Percentiles rank a stretch among this genome's conserved stretches.
phyloP scores from a whole-genome alignment of 2,113 vertebrate species.

The Hemibagrus wyckioides region DNA sequence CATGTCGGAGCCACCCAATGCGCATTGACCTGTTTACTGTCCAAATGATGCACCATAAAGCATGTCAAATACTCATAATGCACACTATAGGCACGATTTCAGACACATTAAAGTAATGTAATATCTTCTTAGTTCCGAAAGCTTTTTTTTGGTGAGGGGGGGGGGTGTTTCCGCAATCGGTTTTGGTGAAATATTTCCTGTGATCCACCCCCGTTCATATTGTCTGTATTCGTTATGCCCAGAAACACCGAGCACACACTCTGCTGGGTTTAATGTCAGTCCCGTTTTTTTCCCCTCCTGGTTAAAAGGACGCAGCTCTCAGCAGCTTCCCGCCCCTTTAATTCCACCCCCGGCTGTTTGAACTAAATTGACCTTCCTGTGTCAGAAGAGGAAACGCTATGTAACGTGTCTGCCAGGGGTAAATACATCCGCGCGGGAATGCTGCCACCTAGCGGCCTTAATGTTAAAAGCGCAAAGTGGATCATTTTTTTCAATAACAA shows the following conservation, averaged over 20 bases:
- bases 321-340: slow-evolving; percentile 30
- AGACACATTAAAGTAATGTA: neutral
- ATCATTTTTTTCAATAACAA: too few species aligned
- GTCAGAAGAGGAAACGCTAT: slow-evolving; percentile 8
- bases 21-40: neutral
- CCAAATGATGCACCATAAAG: neutral
- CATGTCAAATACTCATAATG: neutral
- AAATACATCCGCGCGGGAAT: neutral
- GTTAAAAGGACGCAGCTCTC: slow-evolving; percentile 31
- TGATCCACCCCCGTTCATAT: neutral
- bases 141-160: neutral
- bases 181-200: neutral
- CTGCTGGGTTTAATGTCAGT: neutral
- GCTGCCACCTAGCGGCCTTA: slow-evolving; percentile 33
- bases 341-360: slow-evolving; percentile 51
- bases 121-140: neutral
- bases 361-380: slow-evolving; percentile 46
- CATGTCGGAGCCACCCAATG: neutral
- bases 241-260: neutral
- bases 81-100: neutral
- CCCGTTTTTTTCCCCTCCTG: neutral
- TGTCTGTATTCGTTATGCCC: neutral
- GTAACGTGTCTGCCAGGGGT: neutral
- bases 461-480: too few species aligned
- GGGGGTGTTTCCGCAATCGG: neutral